A percentile compares a stretch with the other conserved stretches of the same genome.
Conservation (phyloP, 1,140 invertebrate species). For the Listronotus bonariensis region DNA sequence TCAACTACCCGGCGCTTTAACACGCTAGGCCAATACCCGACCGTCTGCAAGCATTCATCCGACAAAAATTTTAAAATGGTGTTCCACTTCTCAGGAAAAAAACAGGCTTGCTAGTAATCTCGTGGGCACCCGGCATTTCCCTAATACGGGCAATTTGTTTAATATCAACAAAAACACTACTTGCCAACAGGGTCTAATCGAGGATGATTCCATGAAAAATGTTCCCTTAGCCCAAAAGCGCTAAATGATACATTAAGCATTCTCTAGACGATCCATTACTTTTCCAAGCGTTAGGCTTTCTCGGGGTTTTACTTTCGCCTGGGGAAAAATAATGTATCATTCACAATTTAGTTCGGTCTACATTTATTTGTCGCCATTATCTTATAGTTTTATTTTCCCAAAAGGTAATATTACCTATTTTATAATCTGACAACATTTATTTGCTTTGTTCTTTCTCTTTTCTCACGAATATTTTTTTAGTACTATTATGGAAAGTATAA, state of each 20-base stretch:
- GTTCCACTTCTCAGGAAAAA: no score
- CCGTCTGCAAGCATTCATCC: no score
- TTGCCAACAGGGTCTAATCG: conserved; percentile 26
- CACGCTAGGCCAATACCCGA: no score
- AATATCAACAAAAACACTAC: conserved; percentile 17
- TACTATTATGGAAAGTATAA: no score
- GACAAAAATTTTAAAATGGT: no score
- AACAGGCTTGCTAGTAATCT: no score
- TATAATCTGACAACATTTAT: no score
- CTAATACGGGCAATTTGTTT: conserved; percentile 32
- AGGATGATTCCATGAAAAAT: conserved; percentile 37
- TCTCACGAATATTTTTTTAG: no score
- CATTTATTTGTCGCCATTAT: conserved; percentile 35
- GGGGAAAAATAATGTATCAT: conserved; percentile 33
- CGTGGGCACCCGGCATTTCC: no score
- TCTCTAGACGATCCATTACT: conserved; percentile 36
- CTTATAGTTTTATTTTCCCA: conserved; percentile 25
- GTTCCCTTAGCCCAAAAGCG: conserved; percentile 31
- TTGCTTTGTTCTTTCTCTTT: no score
- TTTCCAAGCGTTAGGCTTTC: conserved; percentile 26
- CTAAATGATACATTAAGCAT: conserved; percentile 37
- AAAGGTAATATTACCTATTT: no score
- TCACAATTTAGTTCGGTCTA: conserved; percentile 33
- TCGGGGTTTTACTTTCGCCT: conserved; percentile 17
- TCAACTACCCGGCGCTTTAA: no score